Base-by-base conservation (phyloP, 2,113 vertebrate genomes). In the Lepus americanus region DNA sequence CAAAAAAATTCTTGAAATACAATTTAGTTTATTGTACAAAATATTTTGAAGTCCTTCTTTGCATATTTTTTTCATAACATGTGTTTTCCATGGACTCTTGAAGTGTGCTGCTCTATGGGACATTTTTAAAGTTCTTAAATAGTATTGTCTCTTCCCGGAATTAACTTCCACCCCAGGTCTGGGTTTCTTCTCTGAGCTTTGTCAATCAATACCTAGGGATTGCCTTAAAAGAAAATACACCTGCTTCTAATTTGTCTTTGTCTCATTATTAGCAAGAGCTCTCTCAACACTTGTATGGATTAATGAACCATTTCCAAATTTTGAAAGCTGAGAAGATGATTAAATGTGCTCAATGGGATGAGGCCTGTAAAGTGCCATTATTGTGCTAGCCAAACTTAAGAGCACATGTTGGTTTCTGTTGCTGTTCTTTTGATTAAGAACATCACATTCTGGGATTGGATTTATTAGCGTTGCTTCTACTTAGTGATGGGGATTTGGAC, bases 231-330 rank as follows among this genome's bases (percentile, higher is more conserved):
- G 59, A 79, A 93, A 93, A 87, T 27, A 36, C 1, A 2, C 25
- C 11, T 83, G 63, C 39, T 25, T 63, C 87, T 55, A 23, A 70
- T 63, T 87, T 84, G 8, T 78, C n/a, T 44, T 64, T 33, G 27
- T 90, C 72, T 83, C 23, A 49, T n/a, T 44, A 69, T 70, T 61
- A 22, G 19, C 7, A 69, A 14, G 5, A 29, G 31, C 9, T 84
- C 2, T 59, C n/a, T 89, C 36, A 53, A 25, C 19, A 25, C 39
- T 44, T 55, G 5, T 51, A n/a, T 51, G 16, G 19, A 51, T 63
- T 83, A 67, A 72, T 66, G 27, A 89, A 63, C 17, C 51, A 69
- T 74, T 84, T 87, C 29, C 79, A 88, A 69, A 80, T 84, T 83
- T 63, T 55, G 17, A 87, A 39, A 49, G 82, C 49, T 79, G 22